phyloP scores from a whole-genome alignment of 64 coral and sea anemone species.

The Montipora capricornis region DNA sequence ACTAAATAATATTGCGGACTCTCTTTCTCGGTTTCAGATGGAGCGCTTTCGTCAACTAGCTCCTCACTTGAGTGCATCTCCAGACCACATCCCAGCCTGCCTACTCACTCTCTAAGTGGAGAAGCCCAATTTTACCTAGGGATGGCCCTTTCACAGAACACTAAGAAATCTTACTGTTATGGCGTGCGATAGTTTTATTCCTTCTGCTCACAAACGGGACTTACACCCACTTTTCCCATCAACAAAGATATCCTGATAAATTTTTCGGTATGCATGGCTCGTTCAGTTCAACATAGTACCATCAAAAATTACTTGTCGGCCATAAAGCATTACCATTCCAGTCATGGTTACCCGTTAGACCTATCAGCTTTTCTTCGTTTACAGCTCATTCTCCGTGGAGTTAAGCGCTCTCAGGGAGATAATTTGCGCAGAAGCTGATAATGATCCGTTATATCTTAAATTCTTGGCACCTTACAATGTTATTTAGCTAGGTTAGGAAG shows the following conservation, averaged over 20 bases:
- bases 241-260: constrained; percentile 31
- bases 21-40: neutral
- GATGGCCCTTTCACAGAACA: neutral
- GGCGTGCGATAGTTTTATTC: neutral
- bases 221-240: neutral
- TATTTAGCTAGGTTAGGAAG: too few species aligned
- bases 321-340: neutral
- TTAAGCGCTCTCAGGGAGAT: too few species aligned
- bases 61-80: neutral
- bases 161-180: neutral
- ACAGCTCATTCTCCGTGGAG: too few species aligned
- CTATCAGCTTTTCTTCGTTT: neutral
- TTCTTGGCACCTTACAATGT: too few species aligned
- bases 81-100: neutral
- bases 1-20: too few species aligned
- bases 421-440: neutral
- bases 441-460: too few species aligned
- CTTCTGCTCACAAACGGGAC: neutral
- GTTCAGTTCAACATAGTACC: neutral
- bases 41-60: neutral
- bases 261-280: neutral
- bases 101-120: neutral
- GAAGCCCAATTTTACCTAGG: neutral
- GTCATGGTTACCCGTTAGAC: neutral
- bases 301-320: constrained; percentile 42